These are phyloP conservation scores for Dryocosmus kuriphilus DNA, from an alignment of 2,888 invertebrate genomes.

Conservation along the genomic window DNA sequence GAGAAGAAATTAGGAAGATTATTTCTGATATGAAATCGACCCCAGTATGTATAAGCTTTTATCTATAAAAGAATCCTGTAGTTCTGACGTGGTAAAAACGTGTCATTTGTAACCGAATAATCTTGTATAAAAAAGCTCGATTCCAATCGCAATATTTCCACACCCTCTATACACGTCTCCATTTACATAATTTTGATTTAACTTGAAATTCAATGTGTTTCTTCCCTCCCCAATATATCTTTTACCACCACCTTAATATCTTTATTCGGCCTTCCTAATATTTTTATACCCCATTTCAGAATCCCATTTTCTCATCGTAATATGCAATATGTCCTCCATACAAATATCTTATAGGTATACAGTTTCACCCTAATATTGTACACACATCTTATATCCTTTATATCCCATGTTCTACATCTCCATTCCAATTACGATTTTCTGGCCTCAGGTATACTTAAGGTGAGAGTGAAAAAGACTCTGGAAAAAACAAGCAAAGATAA, in stretches of 20 bases:
- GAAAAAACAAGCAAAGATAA: background rate
- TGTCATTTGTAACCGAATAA: background rate
- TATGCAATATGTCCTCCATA: background rate
- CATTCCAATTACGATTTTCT: background rate
- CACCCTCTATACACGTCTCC: background rate
- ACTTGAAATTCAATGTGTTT: conserved; percentile 5
- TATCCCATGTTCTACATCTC: background rate
- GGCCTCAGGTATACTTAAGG: background rate
- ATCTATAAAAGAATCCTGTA: background rate
- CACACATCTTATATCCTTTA: background rate
- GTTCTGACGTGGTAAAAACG: background rate
- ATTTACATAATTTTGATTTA: conserved; percentile 7
- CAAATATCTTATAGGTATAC: conserved; percentile 4
- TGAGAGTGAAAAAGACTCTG: background rate
- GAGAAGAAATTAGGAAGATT: too few species aligned
- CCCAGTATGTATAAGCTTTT: too few species aligned
- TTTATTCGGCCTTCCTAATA: conserved; percentile 11
- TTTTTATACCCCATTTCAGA: conserved; percentile 21
- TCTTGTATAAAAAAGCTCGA: background rate
- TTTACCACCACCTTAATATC: conserved; percentile 21
- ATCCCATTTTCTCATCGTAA: conserved; percentile 20
- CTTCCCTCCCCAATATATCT: background rate
- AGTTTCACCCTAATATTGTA: background rate
- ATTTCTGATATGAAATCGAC: too few species aligned
- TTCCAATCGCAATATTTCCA: background rate